Conservation (phyloP, 2,113 vertebrate genomes). For the Mormyrus iriodes region DNA sequence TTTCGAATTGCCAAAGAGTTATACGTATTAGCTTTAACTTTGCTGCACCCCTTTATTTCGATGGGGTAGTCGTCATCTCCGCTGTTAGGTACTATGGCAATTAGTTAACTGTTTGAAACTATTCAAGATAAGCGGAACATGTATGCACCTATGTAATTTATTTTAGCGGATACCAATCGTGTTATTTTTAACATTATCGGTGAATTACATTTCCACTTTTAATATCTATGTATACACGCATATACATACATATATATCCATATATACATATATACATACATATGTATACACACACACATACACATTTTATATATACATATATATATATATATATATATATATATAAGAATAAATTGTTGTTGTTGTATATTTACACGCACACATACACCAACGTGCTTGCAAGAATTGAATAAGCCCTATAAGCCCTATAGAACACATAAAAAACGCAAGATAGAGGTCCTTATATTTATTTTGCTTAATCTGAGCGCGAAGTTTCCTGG, state of each 20-base stretch:
- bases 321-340: too few relatives aligned
- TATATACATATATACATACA: too few relatives aligned
- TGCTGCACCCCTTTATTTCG: slow-evolving; percentile 28
- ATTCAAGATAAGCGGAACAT: neutral
- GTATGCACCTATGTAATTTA: neutral
- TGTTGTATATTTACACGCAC: too few relatives aligned
- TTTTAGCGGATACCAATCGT: neutral
- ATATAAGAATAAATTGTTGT: too few relatives aligned
- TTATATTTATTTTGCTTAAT: neutral
- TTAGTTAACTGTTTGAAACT: slow-evolving; percentile 39
- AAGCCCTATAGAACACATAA: neutral
- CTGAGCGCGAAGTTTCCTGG: neutral
- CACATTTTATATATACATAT: too few relatives aligned
- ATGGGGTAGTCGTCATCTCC: slow-evolving; percentile 26
- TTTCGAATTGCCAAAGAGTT: neutral
- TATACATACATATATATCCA: too few relatives aligned
- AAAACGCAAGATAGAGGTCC: neutral
- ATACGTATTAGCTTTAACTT: neutral
- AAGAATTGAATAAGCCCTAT: neutral
- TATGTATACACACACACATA: too few relatives aligned
- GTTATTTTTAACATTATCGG: neutral
- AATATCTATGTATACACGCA: too few relatives aligned
- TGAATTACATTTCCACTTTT: neutral
- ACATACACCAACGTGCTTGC: too few relatives aligned
- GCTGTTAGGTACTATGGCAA: slow-evolving; percentile 36